Evolutionary conservation across 1,140 invertebrate species (phyloP), one percentile per base, ranked within the genome.

Genomic region (Antheraea mylitta): DNA sequence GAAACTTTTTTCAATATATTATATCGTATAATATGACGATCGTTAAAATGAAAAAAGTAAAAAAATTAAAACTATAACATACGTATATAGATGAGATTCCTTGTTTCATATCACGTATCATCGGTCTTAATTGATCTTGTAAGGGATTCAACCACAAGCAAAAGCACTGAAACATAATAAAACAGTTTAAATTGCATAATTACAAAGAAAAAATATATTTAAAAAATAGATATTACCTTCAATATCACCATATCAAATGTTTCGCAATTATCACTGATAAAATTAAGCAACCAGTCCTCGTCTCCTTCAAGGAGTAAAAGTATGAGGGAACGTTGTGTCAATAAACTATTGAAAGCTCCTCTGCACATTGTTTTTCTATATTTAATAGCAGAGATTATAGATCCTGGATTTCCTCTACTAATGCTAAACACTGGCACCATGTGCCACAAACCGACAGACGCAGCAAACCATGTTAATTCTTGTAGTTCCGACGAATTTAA

Each of bases 31-130:
- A 30, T 4, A 30, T 30, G 4, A 30, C 22, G 4, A 30, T 30
- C 0, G 11, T 42, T 42, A 7, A 42, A 42, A 1, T 42, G 66
- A 22, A 37, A 48, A 62, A 61, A 62, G 61, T 19, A 59, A 64
- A 64, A 58, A 36, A 66, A 58, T 58, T 22, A 64, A 64, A 84
- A 30, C 4, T 30, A 30, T 4, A 4, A 30, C 89, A 81, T 80
- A 91, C 89, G 73, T 88, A 91, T 67, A 86, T 75, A 8, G 85
- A 83, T 9, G 81, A 81, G n/a, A 90, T 91, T 53, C 82, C 85
- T 72, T 91, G 85, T 69, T 86, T 87, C 70, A 91, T 78, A 77
- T 91, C 87, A 4, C 89, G 76, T 79, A 91, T 87, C 8, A 91
- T 74, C 0, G 89, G 86, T 7, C 87, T 74, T 36, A 90, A 58